A percentile compares a stretch with the other conserved stretches of the same genome.
Conservation (phyloP, 1,140 invertebrate genomes). For the Aphaenogaster floridana region DNA sequence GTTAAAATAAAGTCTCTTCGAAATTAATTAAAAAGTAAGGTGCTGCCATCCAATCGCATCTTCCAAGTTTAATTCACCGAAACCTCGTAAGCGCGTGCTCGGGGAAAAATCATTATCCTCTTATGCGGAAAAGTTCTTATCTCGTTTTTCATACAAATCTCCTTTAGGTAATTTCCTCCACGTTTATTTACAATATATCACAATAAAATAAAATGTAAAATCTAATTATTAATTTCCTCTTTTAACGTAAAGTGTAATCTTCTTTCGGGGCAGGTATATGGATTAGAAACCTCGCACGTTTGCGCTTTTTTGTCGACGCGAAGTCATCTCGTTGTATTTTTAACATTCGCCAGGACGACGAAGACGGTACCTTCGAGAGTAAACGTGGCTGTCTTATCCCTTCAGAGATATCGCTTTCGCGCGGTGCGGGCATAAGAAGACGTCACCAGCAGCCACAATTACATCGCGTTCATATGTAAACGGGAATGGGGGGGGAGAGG, state of each 20-base stretch:
- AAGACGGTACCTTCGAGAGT: neutral
- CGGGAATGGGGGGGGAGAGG: conserved; percentile 26
- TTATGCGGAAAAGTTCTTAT: conserved; percentile 46
- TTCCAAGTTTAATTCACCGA: conserved; percentile 39
- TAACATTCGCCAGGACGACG: neutral
- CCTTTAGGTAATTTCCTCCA: neutral
- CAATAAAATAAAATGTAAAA: neutral
- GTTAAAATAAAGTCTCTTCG: neutral
- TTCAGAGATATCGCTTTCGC: conserved; percentile 4
- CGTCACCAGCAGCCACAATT: conserved; percentile 63
- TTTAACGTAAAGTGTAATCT: neutral
- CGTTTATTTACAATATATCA: neutral
- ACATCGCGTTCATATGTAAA: conserved; percentile 74
- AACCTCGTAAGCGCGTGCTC: conserved; percentile 37
- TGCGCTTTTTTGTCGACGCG: neutral
- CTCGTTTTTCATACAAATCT: conserved; percentile 22
- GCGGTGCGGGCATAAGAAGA: neutral
- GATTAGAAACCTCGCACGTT: neutral
- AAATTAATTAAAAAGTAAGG: conserved; percentile 54
- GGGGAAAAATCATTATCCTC: conserved; percentile 44
- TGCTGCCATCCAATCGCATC: conserved; percentile 31
- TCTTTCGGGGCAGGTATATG: neutral
- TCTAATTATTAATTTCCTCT: neutral
- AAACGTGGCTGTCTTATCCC: neutral
- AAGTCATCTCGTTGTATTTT: neutral